phyloP scores from a whole-genome alignment of 2,113 vertebrate genomes.

The Arothron firmamentum region DNA sequence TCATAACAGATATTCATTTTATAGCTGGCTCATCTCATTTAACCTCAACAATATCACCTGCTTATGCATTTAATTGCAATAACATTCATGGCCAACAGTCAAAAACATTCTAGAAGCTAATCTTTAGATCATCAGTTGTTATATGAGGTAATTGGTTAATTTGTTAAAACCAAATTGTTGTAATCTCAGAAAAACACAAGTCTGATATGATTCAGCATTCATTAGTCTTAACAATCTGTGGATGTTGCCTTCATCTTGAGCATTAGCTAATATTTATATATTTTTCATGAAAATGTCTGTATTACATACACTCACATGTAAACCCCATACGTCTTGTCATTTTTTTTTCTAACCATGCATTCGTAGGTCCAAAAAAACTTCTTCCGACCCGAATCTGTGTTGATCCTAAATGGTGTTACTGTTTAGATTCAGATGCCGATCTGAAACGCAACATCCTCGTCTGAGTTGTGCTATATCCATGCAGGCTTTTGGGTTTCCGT shows the following conservation, averaged over 20 bases:
- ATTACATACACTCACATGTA: neutral
- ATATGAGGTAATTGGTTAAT: conserved; percentile 1
- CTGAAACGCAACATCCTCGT: conserved; percentile 23
- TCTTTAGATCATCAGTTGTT: too few relatives aligned
- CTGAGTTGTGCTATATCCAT: conserved; percentile 72
- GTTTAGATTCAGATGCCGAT: conserved; percentile 25
- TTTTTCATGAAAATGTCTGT: conserved; percentile 1
- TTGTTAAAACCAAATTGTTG: neutral
- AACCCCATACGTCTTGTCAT: conserved; percentile 2
- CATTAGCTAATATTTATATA: neutral
- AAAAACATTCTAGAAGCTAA: conserved; percentile 22
- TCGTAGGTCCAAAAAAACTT: neutral
- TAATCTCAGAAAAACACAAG: conserved; percentile 6
- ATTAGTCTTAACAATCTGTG: conserved; percentile 16
- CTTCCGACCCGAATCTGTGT: neutral
- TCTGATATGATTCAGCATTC: conserved; percentile 10
- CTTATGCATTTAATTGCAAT: conserved; percentile 47
- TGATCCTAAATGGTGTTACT: conserved; percentile 1
- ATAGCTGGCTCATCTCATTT: conserved; percentile 17
- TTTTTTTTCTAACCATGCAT: neutral
- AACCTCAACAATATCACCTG: conserved; percentile 30
- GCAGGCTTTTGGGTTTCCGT: conserved; percentile 78
- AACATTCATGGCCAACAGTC: conserved; percentile 45
- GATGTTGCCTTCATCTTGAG: neutral
- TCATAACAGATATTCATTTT: conserved; percentile 26